Base-by-base conservation (phyloP, 2,797 vertebrate genomes). In the Malurus splendens region DNA sequence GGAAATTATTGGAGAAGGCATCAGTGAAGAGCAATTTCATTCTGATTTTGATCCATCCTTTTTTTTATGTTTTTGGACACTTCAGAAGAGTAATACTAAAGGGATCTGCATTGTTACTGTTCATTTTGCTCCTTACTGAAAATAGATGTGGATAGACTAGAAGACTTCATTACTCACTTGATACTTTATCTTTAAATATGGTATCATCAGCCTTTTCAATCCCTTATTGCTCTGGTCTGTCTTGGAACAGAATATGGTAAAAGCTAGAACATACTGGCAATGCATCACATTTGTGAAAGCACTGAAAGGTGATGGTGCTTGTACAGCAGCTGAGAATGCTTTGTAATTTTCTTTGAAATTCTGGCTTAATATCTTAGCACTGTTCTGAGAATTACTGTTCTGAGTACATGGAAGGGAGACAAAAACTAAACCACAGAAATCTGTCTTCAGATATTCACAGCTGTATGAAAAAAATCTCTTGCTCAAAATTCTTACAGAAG, bases 261-360 rank as follows among this genome's bases (percentile, higher is more conserved):
- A 82, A 82, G 3, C 18, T 56, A 38, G 7, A 77, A 56, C 45
- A 62, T 33, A 33, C 2, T 70, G 28, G 4, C 16, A 74, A 23
- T 79, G 32, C 8, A 30, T 76, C 15, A 39, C 18, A 64, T 70
- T 90, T 86, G 42, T 56, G 28, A 70, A 77, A 72, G 41, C 12
- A 54, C 4, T 39, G 36, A 51, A 44, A 38, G 23, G 12, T 47
- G 11, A 42, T 62, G 30, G 33, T 66, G 16, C n/a, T 82, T 62
- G 6, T 27, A 30, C 23, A 82, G 44, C 52, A 67, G 15, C 61
- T 62, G 33, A 88, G 54, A 79, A n/a, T 27, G 11, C 28, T 85
- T 92, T 87, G 52, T 73, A 67, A 87, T 67, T 79, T 64, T 25
- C 51, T 47, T 28, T 93, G 65, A 75, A 90, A 92, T 61, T 77